Evolutionary conservation across 2,113 vertebrate species (phyloP).

Genomic region (Pyxicephalus adspersus): DNA sequence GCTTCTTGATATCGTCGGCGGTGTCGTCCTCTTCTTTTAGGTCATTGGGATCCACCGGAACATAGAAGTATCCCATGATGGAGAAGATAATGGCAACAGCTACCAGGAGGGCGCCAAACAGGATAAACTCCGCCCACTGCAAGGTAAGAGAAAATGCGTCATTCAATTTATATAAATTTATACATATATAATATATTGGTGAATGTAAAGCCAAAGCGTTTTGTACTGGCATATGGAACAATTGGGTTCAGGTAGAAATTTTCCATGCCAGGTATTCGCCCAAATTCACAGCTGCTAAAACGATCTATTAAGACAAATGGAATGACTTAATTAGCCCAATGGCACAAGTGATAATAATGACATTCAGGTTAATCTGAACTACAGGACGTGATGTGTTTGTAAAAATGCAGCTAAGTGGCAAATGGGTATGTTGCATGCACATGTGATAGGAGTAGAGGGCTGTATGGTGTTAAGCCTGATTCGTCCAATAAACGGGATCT

Average conservation of each 20-base stretch:
- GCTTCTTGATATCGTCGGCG: conserved; percentile 29
- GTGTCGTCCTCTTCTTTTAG: conserved; percentile 67
- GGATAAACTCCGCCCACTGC: conserved; percentile 96
- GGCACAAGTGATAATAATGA: too few species aligned
- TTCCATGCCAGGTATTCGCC: too few species aligned
- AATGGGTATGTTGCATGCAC: too few species aligned
- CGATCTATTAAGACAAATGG: too few species aligned
- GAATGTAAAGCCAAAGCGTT: not conserved
- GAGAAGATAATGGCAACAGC: conserved; percentile 90
- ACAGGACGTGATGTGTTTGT: too few species aligned
- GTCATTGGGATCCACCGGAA: conserved; percentile 78
- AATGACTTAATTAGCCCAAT: too few species aligned
- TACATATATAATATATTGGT: conserved; percentile 34
- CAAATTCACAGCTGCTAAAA: too few species aligned
- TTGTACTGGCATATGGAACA: not conserved
- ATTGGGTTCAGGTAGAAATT: not conserved
- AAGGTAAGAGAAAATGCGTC: conserved; percentile 39
- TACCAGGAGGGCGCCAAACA: conserved; percentile 87
- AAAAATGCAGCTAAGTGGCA: too few species aligned
- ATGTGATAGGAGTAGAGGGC: too few species aligned
- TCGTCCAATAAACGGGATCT: too few species aligned
- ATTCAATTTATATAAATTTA: not conserved
- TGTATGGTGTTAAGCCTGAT: too few species aligned
- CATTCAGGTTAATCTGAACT: too few species aligned
- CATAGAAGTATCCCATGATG: conserved; percentile 91